phyloP scores from a whole-genome alignment of 2,797 vertebrate genomes.

The Etheostoma nigrum region DNA sequence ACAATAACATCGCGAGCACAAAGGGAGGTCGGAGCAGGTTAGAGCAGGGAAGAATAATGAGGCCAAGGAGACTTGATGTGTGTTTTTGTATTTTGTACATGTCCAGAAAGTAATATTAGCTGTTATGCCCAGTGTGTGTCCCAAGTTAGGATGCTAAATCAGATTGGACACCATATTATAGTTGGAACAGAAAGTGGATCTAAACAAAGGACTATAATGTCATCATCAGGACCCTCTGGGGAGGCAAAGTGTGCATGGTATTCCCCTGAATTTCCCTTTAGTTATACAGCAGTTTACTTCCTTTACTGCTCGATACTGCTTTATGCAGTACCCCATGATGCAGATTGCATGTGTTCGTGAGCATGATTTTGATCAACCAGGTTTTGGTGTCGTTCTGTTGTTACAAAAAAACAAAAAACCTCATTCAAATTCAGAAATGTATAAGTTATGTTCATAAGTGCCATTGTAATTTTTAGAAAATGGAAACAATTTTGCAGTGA shows the following conservation, averaged over 20 bases:
- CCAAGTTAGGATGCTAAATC: constrained; percentile 19
- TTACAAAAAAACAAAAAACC: neutral
- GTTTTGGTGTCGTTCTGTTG: neutral
- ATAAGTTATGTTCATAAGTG: too few species aligned
- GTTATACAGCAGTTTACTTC: constrained; percentile 17
- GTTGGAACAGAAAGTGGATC: constrained; percentile 66
- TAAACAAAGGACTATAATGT: constrained; percentile 52
- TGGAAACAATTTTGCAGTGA: neutral
- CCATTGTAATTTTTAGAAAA: too few species aligned
- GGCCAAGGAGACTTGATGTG: constrained; percentile 16
- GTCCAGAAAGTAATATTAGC: neutral
- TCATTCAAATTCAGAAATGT: neutral
- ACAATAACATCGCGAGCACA: constrained; percentile 51
- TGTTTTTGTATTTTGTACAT: neutral
- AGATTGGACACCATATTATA: neutral
- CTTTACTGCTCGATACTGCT: neutral
- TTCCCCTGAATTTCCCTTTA: constrained; percentile 64
- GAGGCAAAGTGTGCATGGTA: constrained; percentile 46
- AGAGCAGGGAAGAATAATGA: constrained; percentile 19
- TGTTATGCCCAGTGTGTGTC: neutral
- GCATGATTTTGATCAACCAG: neutral
- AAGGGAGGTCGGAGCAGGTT: constrained; percentile 53
- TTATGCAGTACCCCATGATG: neutral
- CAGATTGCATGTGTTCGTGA: neutral
- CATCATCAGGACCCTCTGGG: constrained; percentile 42